Percentiles rank a stretch among this genome's conserved stretches.
phyloP scores from a whole-genome alignment of 2,888 invertebrate genomes.

The Parnassius mnemosyne region DNA sequence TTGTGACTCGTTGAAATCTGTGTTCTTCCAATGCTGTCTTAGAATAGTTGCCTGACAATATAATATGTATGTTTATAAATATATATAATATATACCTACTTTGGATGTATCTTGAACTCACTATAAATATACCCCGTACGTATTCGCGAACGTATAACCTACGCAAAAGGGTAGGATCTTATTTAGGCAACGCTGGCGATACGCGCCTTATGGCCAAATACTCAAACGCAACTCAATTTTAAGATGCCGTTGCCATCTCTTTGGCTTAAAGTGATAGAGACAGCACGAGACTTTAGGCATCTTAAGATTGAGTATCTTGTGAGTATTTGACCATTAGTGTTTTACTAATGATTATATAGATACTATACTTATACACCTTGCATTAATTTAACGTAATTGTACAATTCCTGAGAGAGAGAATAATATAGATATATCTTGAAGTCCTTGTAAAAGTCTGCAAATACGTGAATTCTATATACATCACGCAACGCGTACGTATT shows the following conservation, averaged over 20 bases:
- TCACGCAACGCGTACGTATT: conserved; percentile 44
- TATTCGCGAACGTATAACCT: background rate
- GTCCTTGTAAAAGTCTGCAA: conserved; percentile 41
- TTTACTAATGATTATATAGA: conserved; percentile 11
- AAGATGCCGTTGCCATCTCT: too few species aligned
- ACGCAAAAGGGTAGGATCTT: background rate
- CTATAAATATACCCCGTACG: conserved; percentile 5
- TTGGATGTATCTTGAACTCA: background rate
- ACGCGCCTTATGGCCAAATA: conserved; percentile 7
- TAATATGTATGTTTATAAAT: conserved; percentile 19
- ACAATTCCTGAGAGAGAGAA: conserved; percentile 69
- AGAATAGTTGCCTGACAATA: conserved; percentile 66
- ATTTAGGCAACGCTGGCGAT: conserved; percentile 2
- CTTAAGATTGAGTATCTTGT: too few species aligned
- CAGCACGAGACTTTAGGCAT: too few species aligned
- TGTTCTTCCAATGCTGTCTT: conserved; percentile 71
- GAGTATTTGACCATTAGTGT: too few species aligned
- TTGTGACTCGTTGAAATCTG: conserved; percentile 48
- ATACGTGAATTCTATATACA: conserved; percentile 16
- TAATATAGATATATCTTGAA: conserved; percentile 41
- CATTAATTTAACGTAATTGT: conserved; percentile 36
- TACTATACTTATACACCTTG: conserved; percentile 28
- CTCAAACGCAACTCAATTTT: too few species aligned
- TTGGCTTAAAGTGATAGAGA: too few species aligned
- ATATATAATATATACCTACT: conserved; percentile 1